phyloP scores from a whole-genome alignment of 2,888 invertebrate species.

The Mythimna pallens region DNA sequence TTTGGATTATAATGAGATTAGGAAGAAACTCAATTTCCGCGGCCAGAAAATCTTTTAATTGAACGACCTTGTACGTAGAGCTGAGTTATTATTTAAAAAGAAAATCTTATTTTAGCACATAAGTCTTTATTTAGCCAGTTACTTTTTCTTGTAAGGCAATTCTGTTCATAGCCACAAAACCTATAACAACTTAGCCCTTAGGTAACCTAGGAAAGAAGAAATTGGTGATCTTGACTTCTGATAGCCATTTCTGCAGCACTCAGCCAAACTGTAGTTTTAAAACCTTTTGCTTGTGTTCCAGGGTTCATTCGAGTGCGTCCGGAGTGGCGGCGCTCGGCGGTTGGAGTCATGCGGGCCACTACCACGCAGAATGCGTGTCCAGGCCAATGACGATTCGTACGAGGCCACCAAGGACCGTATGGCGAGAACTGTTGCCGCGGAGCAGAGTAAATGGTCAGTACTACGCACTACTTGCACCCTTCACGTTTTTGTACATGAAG shows the following conservation, averaged over 20 bases:
- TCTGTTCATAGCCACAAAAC: neutral
- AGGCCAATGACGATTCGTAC: conserved; percentile 98
- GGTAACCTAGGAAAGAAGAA: no score
- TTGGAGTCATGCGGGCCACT: conserved; percentile 96
- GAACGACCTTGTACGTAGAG: conserved; percentile 12
- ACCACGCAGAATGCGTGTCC: conserved; percentile 96
- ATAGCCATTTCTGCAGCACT: neutral
- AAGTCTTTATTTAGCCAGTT: neutral
- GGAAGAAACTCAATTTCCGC: conserved; percentile 37
- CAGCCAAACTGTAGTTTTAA: conserved; percentile 8
- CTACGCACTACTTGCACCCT: neutral
- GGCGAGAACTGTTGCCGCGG: conserved; percentile 97
- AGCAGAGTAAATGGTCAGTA: conserved; percentile 96
- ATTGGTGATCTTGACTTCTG: no score
- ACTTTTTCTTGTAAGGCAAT: neutral
- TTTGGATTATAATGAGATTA: conserved; percentile 45
- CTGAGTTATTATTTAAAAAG: conserved; percentile 2
- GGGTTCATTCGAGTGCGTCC: conserved; percentile 98
- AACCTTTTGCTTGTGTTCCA: conserved; percentile 82
- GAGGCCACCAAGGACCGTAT: conserved; percentile 97
- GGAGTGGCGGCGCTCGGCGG: conserved; percentile 89
- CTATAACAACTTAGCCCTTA: neutral
- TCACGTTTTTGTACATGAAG: conserved; percentile 24
- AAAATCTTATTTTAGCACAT: neutral
- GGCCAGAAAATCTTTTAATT: conserved; percentile 24